phyloP scores from a whole-genome alignment of 2,888 invertebrate species.

The Pachycephus smyrnensis region DNA sequence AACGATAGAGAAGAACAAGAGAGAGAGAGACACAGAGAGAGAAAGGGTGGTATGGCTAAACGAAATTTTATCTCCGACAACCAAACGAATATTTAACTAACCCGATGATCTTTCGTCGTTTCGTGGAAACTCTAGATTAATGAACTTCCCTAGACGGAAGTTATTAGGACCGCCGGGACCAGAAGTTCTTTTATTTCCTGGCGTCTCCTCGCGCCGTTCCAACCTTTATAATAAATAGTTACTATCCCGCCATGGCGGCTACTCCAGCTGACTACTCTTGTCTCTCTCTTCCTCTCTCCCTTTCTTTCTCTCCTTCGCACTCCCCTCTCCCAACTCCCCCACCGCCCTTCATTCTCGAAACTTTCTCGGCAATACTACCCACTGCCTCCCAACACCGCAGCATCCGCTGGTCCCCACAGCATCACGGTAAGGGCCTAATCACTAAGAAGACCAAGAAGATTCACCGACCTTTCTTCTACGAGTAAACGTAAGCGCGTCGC shows the following conservation, averaged over 20 bases:
- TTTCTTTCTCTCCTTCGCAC: not conserved
- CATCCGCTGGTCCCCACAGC: not conserved
- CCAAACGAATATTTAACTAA: conserved; percentile 38
- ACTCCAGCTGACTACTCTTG: not conserved
- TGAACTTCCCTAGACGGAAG: conserved; percentile 13
- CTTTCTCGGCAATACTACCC: not conserved
- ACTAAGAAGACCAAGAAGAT: not conserved
- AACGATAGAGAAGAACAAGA: not conserved
- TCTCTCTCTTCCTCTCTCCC: not conserved
- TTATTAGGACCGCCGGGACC: conserved; percentile 5
- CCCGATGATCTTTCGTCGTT: conserved; percentile 35
- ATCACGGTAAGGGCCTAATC: not conserved
- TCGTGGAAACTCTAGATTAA: conserved; percentile 16
- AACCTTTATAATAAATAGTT: conserved; percentile 2
- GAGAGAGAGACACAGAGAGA: no score
- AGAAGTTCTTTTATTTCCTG: conserved; percentile 16
- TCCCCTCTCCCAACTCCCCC: not conserved
- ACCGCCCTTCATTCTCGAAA: not conserved
- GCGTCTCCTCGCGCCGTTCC: not conserved
- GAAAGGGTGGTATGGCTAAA: not conserved
- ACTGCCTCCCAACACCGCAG: not conserved
- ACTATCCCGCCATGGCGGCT: not conserved
- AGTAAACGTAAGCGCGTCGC: not conserved
- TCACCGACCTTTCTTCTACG: not conserved
- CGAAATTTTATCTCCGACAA: conserved; percentile 31